Evolutionary conservation across 2,797 vertebrate species (phyloP), one percentile per base, ranked within the genome.

Genomic region (Toxotes lorentzi): DNA sequence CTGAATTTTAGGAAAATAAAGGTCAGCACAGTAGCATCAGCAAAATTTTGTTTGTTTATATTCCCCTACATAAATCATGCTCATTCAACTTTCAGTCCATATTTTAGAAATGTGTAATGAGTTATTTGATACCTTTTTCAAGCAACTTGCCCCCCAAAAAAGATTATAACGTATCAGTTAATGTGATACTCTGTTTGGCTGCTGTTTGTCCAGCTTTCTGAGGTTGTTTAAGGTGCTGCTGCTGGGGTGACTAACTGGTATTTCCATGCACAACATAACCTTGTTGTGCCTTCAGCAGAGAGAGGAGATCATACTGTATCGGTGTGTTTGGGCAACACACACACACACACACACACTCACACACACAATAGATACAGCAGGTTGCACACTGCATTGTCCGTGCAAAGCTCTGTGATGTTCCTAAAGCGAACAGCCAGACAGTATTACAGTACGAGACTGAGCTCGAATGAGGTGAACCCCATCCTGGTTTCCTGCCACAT

Each of bases 251-350:
- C 56, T 66, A 65, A 69, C 54, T 43, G 23, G 41, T 88, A 84
- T 93, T 90, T 91, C 83, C 76, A 79, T 48, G 70, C 12, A 92
- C 78, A 92, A 88, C 89, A 92, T 68, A 64, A 70, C 73, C 77
- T 81, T 88, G 82, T 91, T 91, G 70, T 90, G 68, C 76, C 67
- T 83, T 70, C 71, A 73, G 68, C 32, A 32, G 24, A 65, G 45
- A 64, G n/a, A 41, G 53, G 16, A 65, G 27, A 64, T 78, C 21
- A 45, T 19, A 24, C 7, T 57, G n/a, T 40, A 0, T 45, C n/a
- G 65, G 11, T 60, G n/a, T 75, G 73, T 78, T 75, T 72, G 60
- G 63, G 16, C 27, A 64, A 68, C 17, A 61, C 38, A 56, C 19
- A 72, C 51, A 47, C 32, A n/a, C 45, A 75, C 38, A 40, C 11